phyloP scores from a whole-genome alignment of 1,140 invertebrate genomes.

The Pogonomyrmex californicus region DNA sequence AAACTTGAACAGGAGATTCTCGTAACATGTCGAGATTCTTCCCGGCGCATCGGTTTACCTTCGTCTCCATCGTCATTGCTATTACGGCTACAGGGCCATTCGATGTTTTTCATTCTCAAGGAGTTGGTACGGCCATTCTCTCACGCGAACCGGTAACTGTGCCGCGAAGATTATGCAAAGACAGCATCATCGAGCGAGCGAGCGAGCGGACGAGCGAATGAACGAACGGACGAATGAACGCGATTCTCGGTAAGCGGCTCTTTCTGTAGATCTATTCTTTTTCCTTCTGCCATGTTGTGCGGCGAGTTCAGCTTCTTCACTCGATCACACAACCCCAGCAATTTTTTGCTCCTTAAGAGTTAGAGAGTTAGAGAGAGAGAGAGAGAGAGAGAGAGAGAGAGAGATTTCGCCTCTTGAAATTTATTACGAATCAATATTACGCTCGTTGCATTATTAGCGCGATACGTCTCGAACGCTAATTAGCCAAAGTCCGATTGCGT shows the following conservation, averaged over 20 bases:
- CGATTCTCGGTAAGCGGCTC: conserved; percentile 43
- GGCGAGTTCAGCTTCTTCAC: conserved; percentile 38
- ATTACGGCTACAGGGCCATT: conserved; percentile 43
- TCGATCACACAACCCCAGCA: conserved; percentile 15
- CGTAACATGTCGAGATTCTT: conserved; percentile 13
- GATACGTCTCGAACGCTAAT: conserved; percentile 56
- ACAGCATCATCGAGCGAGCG: conserved; percentile 59
- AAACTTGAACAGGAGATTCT: neutral
- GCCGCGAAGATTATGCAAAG: conserved; percentile 62
- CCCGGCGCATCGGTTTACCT: conserved; percentile 17
- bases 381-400: neutral
- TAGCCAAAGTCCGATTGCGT: conserved; percentile 44
- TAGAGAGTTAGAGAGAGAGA: neutral
- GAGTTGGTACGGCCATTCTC: conserved; percentile 54
- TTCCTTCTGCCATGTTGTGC: conserved; percentile 6
- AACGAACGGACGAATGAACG: conserved; percentile 13
- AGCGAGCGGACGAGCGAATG: conserved; percentile 22
- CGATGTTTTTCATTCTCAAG: conserved; percentile 52
- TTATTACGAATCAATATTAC: conserved; percentile 45
- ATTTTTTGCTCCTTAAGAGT: conserved; percentile 33
- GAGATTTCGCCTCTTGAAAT: conserved; percentile 39
- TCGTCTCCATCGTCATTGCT: conserved; percentile 42
- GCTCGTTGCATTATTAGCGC: conserved; percentile 41
- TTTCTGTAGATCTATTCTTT: conserved; percentile 41
- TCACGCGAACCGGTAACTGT: conserved; percentile 60